A percentile compares a stretch with the other conserved stretches of the same genome.
Conservation (phyloP, 2,113 vertebrate species). For the Petrocephalus zakoni region DNA sequence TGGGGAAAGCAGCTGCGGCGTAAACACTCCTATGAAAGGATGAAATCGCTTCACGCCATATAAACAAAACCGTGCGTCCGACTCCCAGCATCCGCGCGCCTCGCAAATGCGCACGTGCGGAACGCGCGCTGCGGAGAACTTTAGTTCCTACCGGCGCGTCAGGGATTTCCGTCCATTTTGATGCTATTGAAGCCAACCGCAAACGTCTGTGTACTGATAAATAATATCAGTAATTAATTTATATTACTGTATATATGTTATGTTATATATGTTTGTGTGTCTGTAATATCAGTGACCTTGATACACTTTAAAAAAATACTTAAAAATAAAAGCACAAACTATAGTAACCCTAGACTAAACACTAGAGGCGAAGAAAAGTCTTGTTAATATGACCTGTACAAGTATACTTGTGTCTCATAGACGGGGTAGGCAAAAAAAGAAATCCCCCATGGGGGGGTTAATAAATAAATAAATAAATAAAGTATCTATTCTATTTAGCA, state of each 20-base stretch:
- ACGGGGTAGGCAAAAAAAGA: no score
- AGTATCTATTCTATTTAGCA: no score
- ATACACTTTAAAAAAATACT: no score
- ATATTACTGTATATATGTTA: no score
- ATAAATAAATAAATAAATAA: background rate
- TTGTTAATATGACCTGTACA: no score
- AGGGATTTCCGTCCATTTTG: background rate
- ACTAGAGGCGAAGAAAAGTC: no score
- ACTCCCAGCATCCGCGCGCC: background rate
- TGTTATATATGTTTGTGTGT: background rate
- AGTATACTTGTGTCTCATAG: no score
- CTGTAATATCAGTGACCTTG: no score
- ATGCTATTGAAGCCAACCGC: background rate
- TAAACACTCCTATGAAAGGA: background rate
- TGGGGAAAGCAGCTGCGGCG: background rate
- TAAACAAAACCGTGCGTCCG: background rate
- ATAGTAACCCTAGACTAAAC: no score
- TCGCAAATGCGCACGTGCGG: conserved; percentile 4
- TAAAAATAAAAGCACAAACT: no score
- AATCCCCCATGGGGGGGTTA: background rate
- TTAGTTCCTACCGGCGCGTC: conserved; percentile 13
- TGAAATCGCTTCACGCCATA: background rate
- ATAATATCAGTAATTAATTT: no score
- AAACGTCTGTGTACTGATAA: background rate
- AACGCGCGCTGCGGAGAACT: background rate